Percentiles rank a stretch among this genome's conserved stretches.
These are phyloP conservation scores for Pseudopleuronectes americanus DNA, from an alignment of 2,797 vertebrate genomes.

Conservation along the genomic window DNA sequence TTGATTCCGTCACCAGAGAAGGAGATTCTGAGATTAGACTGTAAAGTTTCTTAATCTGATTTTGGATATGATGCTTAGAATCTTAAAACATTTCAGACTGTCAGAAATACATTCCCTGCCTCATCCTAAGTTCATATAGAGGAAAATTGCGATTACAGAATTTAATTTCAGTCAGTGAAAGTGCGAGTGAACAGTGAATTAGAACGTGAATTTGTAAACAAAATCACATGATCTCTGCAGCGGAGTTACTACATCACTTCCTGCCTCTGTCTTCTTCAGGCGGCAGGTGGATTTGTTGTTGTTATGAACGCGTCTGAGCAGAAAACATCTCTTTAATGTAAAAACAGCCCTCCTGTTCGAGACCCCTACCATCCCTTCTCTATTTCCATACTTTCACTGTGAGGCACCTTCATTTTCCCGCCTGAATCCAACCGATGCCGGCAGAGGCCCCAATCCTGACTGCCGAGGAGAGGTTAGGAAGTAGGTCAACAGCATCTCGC, in stretches of 20 bases:
- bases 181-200: not conserved
- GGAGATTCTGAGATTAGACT: not conserved
- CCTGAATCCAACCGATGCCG: constrained; percentile 57
- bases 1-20: not conserved
- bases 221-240: too few species aligned
- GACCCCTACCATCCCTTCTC: not conserved
- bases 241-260: too few species aligned
- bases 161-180: too few species aligned
- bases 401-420: constrained; percentile 47
- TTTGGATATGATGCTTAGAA: too few species aligned
- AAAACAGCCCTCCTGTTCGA: not conserved
- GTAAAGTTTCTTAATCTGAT: not conserved
- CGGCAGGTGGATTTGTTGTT: too few species aligned
- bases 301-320: too few species aligned
- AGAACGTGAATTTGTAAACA: too few species aligned
- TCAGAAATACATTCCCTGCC: not conserved
- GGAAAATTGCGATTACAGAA: too few species aligned
- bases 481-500: constrained; percentile 77
- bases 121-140: not conserved
- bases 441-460: constrained; percentile 46
- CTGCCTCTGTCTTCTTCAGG: too few species aligned
- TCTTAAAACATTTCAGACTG: not conserved
- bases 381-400: constrained; percentile 20
- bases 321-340: not conserved
- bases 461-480: constrained; percentile 69